A percentile compares a stretch with the other conserved stretches of the same genome.
These are phyloP conservation scores for Branchinecta lynchi DNA, from an alignment of 1,140 invertebrate species.

Conservation along the genomic window DNA sequence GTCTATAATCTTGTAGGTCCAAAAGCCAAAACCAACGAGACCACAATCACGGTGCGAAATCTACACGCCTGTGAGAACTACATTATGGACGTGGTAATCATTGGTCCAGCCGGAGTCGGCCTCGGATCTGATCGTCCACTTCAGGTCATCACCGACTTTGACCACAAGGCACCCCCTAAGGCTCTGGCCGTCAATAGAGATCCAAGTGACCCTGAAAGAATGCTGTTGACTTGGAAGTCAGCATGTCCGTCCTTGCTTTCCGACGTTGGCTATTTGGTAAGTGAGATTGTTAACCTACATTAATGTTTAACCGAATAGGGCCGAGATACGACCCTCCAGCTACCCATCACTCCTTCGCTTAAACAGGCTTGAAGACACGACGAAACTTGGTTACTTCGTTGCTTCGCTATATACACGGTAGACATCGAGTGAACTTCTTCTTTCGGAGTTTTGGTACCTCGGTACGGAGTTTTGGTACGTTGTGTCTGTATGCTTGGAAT, in stretches of 20 bases:
- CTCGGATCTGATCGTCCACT: constrained; percentile 38
- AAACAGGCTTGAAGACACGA: too few species aligned
- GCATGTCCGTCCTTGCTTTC: constrained; percentile 22
- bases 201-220: constrained; percentile 26
- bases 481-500: too few species aligned
- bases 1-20: not conserved
- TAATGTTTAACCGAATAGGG: too few species aligned
- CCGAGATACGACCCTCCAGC: too few species aligned
- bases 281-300: not conserved
- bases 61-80: constrained; percentile 56
- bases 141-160: constrained; percentile 44
- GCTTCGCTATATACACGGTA: too few species aligned
- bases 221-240: constrained; percentile 34
- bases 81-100: constrained; percentile 50
- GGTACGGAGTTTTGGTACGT: too few species aligned
- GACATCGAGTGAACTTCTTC: too few species aligned
- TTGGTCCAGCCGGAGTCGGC: constrained; percentile 44
- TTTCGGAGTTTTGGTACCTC: too few species aligned
- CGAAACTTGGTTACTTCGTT: too few species aligned
- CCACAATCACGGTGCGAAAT: constrained; percentile 40
- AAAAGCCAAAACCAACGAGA: constrained; percentile 35
- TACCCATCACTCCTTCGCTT: too few species aligned
- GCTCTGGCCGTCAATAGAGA: constrained; percentile 31
- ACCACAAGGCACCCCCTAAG: constrained; percentile 43
- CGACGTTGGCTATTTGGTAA: constrained; percentile 28